Evolutionary conservation across 1,140 invertebrate genomes (phyloP).

Genomic region (Nasonia giraulti): DNA sequence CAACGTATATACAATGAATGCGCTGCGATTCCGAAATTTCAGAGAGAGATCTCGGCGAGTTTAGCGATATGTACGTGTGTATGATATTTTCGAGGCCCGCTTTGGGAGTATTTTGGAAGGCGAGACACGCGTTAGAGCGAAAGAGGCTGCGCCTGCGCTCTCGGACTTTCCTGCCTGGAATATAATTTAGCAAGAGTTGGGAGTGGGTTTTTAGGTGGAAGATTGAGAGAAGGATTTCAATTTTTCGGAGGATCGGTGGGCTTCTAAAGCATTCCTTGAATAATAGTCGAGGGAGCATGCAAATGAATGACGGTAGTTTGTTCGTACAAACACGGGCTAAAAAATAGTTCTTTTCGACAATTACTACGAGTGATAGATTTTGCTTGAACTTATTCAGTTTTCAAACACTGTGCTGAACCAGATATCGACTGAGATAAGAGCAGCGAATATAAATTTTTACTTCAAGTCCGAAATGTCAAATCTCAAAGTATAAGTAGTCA

Average conservation of each 20-base stretch:
- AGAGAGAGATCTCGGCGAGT: neutral
- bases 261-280: neutral
- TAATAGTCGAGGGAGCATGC: neutral
- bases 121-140: conserved; percentile 39
- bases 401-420: too few species aligned
- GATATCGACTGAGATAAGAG: too few species aligned
- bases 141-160: conserved; percentile 17
- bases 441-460: too few species aligned
- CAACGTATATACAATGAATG: neutral
- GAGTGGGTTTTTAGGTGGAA: neutral
- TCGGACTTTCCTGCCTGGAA: conserved; percentile 40
- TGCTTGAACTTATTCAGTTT: too few species aligned
- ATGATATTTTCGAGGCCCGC: conserved; percentile 15
- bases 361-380: too few species aligned
- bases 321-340: too few species aligned
- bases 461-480: too few species aligned
- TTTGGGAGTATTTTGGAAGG: conserved; percentile 11
- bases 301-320: too few species aligned
- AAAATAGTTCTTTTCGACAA: too few species aligned
- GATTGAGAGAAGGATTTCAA: neutral
- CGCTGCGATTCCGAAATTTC: conserved; percentile 27
- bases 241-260: neutral
- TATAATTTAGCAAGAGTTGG: conserved; percentile 11
- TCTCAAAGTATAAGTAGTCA: too few species aligned
- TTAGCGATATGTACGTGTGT: conserved; percentile 12